Evolutionary conservation across 2,888 invertebrate species (phyloP).

Genomic region (Epistrophella euchroma): DNA sequence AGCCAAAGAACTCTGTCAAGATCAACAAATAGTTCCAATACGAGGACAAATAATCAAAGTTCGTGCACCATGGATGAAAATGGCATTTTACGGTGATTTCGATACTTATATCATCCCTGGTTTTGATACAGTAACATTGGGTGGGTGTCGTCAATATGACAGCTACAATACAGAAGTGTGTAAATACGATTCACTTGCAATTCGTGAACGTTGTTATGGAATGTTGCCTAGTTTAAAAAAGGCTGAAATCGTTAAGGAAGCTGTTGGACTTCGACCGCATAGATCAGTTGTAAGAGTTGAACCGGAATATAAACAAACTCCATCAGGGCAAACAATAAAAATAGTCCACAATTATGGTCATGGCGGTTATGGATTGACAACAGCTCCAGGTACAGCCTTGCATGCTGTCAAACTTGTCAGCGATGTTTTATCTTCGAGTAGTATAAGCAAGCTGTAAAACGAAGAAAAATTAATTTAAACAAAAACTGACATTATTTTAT

Average conservation of each 20-base stretch:
- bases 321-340: slow-evolving; percentile 84
- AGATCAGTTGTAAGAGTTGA: slow-evolving; percentile 90
- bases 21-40: slow-evolving; percentile 90
- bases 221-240: slow-evolving; percentile 89
- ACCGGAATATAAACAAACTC: slow-evolving; percentile 84
- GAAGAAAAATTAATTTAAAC: not conserved
- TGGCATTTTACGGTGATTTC: slow-evolving; percentile 93
- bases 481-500: not conserved
- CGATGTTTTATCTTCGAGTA: slow-evolving; percentile 84
- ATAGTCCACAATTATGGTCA: slow-evolving; percentile 98
- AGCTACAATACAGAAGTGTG: slow-evolving; percentile 89
- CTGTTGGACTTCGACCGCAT: slow-evolving; percentile 93
- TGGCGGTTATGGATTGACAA: slow-evolving; percentile 96
- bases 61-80: slow-evolving; percentile 95
- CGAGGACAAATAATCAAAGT: slow-evolving; percentile 93
- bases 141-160: slow-evolving; percentile 93
- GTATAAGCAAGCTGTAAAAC: slow-evolving; percentile 80
- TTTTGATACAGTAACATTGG: slow-evolving; percentile 90
- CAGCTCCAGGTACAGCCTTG: slow-evolving; percentile 93
- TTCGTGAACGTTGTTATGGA: slow-evolving; percentile 91
- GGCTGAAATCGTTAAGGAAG: slow-evolving; percentile 86
- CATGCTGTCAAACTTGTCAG: slow-evolving; percentile 89
- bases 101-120: slow-evolving; percentile 95
- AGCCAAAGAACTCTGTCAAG: slow-evolving; percentile 90
- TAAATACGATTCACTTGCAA: slow-evolving; percentile 89